Conservation (phyloP, 2,113 vertebrate species). For the Petroica traversi region DNA sequence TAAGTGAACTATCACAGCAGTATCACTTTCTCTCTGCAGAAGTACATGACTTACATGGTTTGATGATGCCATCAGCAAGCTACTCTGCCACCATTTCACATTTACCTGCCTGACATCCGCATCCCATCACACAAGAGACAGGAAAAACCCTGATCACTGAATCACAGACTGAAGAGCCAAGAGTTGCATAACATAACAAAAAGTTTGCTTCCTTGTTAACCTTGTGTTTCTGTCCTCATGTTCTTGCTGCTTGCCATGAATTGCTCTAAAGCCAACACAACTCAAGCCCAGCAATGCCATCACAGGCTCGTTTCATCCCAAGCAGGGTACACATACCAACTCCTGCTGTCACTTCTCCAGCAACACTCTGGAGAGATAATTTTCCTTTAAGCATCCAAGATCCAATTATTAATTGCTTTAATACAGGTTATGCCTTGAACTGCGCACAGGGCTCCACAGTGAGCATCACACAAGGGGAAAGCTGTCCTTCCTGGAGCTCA, state of each 20-base stretch:
- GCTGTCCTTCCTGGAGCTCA: not conserved
- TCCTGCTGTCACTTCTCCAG: not conserved
- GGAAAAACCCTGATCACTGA: not conserved
- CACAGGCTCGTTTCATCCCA: not conserved
- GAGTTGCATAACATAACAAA: not conserved
- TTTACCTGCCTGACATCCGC: not conserved
- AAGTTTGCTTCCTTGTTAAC: not conserved
- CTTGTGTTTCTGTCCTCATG: not conserved
- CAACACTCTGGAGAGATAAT: not conserved
- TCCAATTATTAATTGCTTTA: not conserved
- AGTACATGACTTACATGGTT: not conserved
- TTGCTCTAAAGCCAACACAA: fast-evolving
- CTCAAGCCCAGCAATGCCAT: not conserved
- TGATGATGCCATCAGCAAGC: not conserved
- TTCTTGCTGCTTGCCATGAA: not conserved
- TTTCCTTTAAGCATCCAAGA: not conserved
- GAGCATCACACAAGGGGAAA: not conserved
- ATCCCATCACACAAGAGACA: not conserved
- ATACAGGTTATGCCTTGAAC: not conserved
- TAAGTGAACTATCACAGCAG: not conserved
- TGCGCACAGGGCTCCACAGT: not conserved
- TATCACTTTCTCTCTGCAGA: not conserved
- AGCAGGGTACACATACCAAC: not conserved
- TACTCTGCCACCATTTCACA: not conserved
- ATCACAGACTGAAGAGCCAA: not conserved